Evolutionary conservation across 1,140 invertebrate genomes (phyloP), one percentile per base, ranked within the genome.

Genomic region (Mizuhopecten yessoensis): DNA sequence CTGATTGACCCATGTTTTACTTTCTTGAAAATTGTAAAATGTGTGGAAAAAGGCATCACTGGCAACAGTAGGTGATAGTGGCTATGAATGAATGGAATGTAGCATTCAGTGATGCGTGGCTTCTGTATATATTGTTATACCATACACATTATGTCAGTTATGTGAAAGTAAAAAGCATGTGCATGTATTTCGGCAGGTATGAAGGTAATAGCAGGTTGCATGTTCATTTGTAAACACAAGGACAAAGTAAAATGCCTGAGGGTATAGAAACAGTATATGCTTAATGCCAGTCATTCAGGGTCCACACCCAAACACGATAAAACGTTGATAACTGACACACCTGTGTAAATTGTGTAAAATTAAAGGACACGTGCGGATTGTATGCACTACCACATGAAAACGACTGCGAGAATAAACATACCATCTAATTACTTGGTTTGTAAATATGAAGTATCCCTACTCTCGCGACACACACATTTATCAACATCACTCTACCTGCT

Each of bases 221-320:
- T n/a, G 57, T 75, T 3, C n/a, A 75, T 75, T 3, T 75, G 57
- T 75, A 75, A 75, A 75, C 23, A 75, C 23, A 7, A 11, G n/a
- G n/a, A 29, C 23, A 0, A 29, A 75, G 2, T 11, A 45, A 75
- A 75, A 5, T n/a, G 5, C 57, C 23, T 75, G 23, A 11, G 57
- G 57, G n/a, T 75, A n/a, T 75, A 75, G n/a, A 15, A 57, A 57
- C 57, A 75, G 57, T 75, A 75, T 75, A 75, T 75, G 57, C n/a
- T 29, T 29, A 75, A 23, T 75, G 57, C 23, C 42, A 75, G 5
- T 29, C 11, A 75, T 5, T 75, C 57, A 75, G n/a, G 57, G 57
- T 29, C 57, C 57, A 75, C 57, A 75, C 57, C 57, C 57, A 5
- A 75, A 75, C n/a, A 75, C 57, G 23, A 75, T 75, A 75, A 75